Base-by-base conservation (phyloP, 2,797 vertebrate species). In the Parambassis ranga region DNA sequence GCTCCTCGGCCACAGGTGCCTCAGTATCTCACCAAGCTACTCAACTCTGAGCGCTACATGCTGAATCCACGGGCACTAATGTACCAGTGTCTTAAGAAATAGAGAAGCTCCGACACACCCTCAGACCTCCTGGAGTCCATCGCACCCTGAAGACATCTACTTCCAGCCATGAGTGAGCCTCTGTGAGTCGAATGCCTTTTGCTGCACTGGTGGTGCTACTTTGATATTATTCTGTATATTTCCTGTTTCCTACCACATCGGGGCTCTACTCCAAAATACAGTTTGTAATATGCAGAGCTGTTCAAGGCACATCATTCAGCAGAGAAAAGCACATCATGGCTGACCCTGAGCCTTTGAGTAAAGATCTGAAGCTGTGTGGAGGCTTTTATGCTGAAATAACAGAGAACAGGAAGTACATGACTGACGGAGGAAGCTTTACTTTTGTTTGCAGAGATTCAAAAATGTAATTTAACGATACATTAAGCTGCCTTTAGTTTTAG, bases 1-100 rank as follows among this genome's bases (percentile, higher is more conserved):
- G 77, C 89, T 5, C 90, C 91, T 10, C 90, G 86, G 18, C 89
- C 91, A 0, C 84, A 85, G 5, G 84, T 92, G 60, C 92, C 93
- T 0, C 92, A 93, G 83, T 94, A 94, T 77, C 91, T 94, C 81
- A 92, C 90, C 44, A 94, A 94, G 84, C 71, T 94, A 11, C 90
- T 94, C 77, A 93, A 89, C 88, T 92, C 92, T 0, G 93, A 93
- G 84, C 91, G 87, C 71, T 94, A 93, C 78, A 75, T 91, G 89
- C 89, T 94, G 64, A 92, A 94, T 63, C 92, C 92, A 5, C 77
- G 92, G 20, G 86, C 93, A 0, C 84, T 94, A 48, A 93, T 94
- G 93, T 94, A 94, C 81, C 92, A 94, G 87, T 93, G 92, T 90
- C 86, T 94, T 67, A 94, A 92, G 82, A 94, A 94, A 52, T 94